Percentiles rank a stretch among this genome's conserved stretches.
phyloP scores from a whole-genome alignment of 2,113 vertebrate genomes.

The Mus musculus region GRCm39 chr1:190683001-190683500 shows the following conservation, averaged over 20 bases:
- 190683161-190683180: neutral
- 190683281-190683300: neutral
- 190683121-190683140: neutral
- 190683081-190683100: neutral
- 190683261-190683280: neutral
- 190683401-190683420: too few species aligned
- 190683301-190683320: neutral
- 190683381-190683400: neutral
- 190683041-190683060: neutral
- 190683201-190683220: neutral
- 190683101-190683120: neutral
- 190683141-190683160: neutral
- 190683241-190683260: neutral
- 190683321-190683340: neutral
- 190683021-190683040: neutral
- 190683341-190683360: neutral
- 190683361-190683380: neutral
- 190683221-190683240: neutral
- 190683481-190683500: neutral
- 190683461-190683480: neutral
- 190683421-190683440: neutral
- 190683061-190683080: neutral
- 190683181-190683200: neutral
- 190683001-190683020: neutral
- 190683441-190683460: neutral